phyloP scores from a whole-genome alignment of 2,888 invertebrate genomes.

The Harpalus rubripes region DNA sequence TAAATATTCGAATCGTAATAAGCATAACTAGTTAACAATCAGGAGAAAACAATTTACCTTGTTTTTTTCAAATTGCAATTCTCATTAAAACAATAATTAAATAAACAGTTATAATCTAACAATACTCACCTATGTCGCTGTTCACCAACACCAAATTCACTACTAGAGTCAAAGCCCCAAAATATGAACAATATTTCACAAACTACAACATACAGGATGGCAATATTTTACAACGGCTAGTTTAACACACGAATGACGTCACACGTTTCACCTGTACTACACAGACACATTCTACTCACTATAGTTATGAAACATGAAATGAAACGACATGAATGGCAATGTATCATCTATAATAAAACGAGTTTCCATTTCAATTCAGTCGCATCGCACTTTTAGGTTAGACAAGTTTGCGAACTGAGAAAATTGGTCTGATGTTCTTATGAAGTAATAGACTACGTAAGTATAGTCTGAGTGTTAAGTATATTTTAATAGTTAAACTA shows the following conservation, averaged over 20 bases:
- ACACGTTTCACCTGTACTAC: conserved; percentile 57
- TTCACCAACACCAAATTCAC: conserved; percentile 30
- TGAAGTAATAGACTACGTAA: conserved; percentile 44
- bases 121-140: conserved; percentile 18
- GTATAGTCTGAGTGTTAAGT: conserved; percentile 1
- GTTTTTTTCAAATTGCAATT: background rate
- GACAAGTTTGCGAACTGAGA: conserved; percentile 17
- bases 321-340: conserved; percentile 31
- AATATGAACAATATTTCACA: conserved; percentile 62
- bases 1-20: conserved; percentile 11
- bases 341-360: conserved; percentile 24
- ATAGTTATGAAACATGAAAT: conserved; percentile 55
- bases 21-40: conserved; percentile 9
- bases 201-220: conserved; percentile 55
- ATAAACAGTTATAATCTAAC: background rate
- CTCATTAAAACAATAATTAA: conserved; percentile 12
- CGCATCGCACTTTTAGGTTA: conserved; percentile 15
- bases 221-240: conserved; percentile 57
- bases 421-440: conserved; percentile 47
- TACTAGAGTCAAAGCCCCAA: conserved; percentile 58
- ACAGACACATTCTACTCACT: conserved; percentile 38
- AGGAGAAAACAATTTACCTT: background rate
- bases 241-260: conserved; percentile 57
- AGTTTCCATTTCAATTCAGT: conserved; percentile 39
- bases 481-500: background rate